Conservation (phyloP, 2,888 invertebrate genomes). For the Spodoptera littoralis region DNA sequence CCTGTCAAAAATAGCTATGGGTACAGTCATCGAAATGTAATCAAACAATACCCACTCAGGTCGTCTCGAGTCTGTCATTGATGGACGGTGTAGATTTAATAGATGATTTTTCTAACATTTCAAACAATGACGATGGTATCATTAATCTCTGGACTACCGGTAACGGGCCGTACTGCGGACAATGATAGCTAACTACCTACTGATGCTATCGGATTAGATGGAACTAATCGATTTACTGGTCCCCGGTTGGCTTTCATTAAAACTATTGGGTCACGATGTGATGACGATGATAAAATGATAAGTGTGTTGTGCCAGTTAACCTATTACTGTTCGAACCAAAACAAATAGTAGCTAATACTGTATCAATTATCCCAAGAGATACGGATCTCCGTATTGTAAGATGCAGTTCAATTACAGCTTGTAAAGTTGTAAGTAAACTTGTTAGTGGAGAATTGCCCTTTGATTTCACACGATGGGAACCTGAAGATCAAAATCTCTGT, state of each 20-base stretch:
- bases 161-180: conserved; percentile 70
- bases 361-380: conserved; percentile 55
- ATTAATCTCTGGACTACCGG: conserved; percentile 85
- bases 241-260: conserved; percentile 77
- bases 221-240: conserved; percentile 81
- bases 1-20: conserved; percentile 24
- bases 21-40: conserved; percentile 44
- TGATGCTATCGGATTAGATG: conserved; percentile 79
- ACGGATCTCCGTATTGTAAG: conserved; percentile 50
- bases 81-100: conserved; percentile 72
- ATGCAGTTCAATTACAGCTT: conserved; percentile 54
- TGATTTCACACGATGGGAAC: conserved; percentile 46
- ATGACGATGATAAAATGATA: conserved; percentile 72
- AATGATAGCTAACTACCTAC: conserved; percentile 81
- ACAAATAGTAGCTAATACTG: conserved; percentile 52
- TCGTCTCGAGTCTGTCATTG: conserved; percentile 60
- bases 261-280: conserved; percentile 80
- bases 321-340: conserved; percentile 60
- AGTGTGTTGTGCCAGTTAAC: conserved; percentile 67
- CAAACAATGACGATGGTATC: conserved; percentile 80
- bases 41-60: conserved; percentile 56
- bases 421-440: conserved; percentile 49
- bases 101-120: conserved; percentile 80
- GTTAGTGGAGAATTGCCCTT: conserved; percentile 37
- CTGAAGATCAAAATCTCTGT: conserved; percentile 36